Conservation (phyloP, 2,888 invertebrate species). For the Atrina japonica region DNA sequence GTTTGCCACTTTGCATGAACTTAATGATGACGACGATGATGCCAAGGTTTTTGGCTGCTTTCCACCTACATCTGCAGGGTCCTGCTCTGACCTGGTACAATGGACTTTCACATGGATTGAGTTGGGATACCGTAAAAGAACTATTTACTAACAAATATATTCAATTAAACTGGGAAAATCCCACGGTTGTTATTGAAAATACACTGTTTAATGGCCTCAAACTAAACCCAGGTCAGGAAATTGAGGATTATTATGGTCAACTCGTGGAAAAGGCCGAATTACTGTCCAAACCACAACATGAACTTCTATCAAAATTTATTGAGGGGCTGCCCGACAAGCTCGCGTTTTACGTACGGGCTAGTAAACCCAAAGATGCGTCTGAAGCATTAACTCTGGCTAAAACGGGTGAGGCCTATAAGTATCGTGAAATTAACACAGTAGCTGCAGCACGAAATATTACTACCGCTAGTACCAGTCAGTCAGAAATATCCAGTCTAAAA, state of each 20-base stretch:
- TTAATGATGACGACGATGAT: neutral
- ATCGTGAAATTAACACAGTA: too few relatives aligned
- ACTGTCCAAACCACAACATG: neutral
- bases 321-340: neutral
- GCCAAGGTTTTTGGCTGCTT: neutral
- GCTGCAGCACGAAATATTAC: too few relatives aligned
- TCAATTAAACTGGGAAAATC: conserved; percentile 14
- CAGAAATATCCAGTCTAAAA: too few relatives aligned
- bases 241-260: conserved; percentile 6
- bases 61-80: conserved; percentile 22
- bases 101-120: neutral
- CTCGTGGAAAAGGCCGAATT: conserved; percentile 5
- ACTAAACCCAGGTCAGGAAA: neutral
- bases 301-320: conserved; percentile 4
- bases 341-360: conserved; percentile 2
- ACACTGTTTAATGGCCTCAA: neutral
- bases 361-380: neutral
- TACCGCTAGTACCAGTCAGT: too few relatives aligned
- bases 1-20: conserved; percentile 11
- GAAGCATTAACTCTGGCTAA: too few relatives aligned
- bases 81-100: conserved; percentile 23
- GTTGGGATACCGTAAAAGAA: neutral
- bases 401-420: too few relatives aligned
- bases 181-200: conserved; percentile 2
- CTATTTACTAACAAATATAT: neutral